Percentiles rank a stretch among this genome's conserved stretches.
Evolutionary conservation across 2,797 vertebrate species (phyloP).

Genomic region (Gymnothorax javanicus): DNA sequence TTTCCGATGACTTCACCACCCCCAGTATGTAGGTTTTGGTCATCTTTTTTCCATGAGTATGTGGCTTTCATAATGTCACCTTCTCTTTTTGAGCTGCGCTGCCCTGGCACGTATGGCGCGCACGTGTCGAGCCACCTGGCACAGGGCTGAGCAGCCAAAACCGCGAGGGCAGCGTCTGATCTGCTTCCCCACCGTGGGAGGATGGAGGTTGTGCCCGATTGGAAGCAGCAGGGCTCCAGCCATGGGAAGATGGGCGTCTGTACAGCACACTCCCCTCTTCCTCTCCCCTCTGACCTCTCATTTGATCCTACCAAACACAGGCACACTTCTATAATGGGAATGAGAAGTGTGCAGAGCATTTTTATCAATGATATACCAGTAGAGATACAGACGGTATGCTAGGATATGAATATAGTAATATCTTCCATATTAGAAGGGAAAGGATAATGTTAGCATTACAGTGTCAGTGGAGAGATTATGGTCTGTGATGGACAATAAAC

Average conservation of each 20-base stretch:
- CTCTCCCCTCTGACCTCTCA: background rate
- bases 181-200: background rate
- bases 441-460: no score
- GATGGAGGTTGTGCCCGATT: background rate
- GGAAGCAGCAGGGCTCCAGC: background rate
- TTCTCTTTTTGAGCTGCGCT: background rate
- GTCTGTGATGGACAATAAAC: no score
- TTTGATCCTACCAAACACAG: conserved; percentile 15
- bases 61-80: background rate
- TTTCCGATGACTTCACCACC: no score
- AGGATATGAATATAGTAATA: no score
- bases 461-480: no score
- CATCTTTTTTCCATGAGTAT: background rate
- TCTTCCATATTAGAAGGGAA: no score
- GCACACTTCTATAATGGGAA: background rate
- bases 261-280: background rate
- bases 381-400: no score
- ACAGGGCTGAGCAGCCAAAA: background rate
- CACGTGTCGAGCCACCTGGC: conserved; percentile 18
- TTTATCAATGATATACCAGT: no score
- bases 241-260: background rate
- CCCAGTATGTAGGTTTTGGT: background rate
- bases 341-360: no score
- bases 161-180: background rate
- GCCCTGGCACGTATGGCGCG: background rate